Conservation (phyloP, 2,797 vertebrate genomes). For the Taenioides sp. region DNA sequence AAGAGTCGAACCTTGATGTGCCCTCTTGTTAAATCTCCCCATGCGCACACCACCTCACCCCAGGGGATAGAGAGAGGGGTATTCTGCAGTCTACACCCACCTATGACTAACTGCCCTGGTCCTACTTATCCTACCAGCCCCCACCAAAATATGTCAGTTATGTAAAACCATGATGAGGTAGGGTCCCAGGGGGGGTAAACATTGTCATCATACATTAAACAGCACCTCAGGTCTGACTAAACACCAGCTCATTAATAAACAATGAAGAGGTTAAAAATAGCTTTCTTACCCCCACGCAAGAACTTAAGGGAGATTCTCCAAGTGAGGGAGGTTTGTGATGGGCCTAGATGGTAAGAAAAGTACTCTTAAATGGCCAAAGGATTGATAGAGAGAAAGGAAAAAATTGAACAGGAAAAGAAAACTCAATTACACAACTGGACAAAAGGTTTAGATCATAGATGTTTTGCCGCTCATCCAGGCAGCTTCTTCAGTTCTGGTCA, state of each 20-base stretch:
- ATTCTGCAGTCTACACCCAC: conserved; percentile 45
- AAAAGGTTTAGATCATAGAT: too few relatives aligned
- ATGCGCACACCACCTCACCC: conserved; percentile 49
- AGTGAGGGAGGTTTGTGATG: conserved; percentile 33
- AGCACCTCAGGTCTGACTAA: conserved; percentile 78
- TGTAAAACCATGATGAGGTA: conserved; percentile 66
- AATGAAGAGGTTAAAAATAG: conserved; percentile 77
- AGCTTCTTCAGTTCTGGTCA: too few relatives aligned
- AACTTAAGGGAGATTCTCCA: conserved; percentile 47
- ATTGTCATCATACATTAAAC: conserved; percentile 81
- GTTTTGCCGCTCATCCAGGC: too few relatives aligned
- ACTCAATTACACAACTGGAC: not conserved
- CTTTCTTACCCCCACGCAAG: conserved; percentile 26
- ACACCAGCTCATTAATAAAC: conserved; percentile 79
- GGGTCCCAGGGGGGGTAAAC: conserved; percentile 64
- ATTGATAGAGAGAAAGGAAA: not conserved
- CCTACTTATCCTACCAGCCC: conserved; percentile 5
- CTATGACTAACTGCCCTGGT: conserved; percentile 39
- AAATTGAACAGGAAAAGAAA: not conserved
- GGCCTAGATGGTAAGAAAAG: not conserved
- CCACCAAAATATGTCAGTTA: conserved; percentile 65
- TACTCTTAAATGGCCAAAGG: not conserved
- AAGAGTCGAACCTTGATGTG: conserved; percentile 49
- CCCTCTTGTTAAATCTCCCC: conserved; percentile 66
- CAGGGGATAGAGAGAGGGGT: conserved; percentile 47